Conservation (phyloP, 2,113 vertebrate genomes). For the Istiophorus platypterus region DNA sequence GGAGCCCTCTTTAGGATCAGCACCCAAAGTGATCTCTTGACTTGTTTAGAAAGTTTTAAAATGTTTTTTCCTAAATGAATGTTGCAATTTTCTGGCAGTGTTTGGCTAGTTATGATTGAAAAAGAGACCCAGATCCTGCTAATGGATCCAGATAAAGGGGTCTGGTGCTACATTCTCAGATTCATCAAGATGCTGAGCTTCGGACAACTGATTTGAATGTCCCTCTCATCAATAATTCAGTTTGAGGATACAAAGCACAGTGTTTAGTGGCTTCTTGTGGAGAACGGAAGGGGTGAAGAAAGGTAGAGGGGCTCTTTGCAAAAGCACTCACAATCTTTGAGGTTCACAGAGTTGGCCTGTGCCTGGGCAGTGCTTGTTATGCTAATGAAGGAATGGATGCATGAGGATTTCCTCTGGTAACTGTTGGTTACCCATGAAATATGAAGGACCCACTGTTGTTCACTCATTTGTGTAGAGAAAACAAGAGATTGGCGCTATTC, state of each 20-base stretch:
- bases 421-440: slow-evolving; percentile 74
- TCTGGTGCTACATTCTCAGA: slow-evolving; percentile 7
- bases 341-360: slow-evolving; percentile 30
- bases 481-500: background rate
- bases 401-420: slow-evolving; percentile 69
- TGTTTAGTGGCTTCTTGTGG: slow-evolving; percentile 43
- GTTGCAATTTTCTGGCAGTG: background rate
- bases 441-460: slow-evolving; percentile 25
- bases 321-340: slow-evolving; percentile 23
- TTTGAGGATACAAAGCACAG: slow-evolving; percentile 21
- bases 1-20: too few species aligned
- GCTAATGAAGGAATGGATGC: slow-evolving; percentile 71
- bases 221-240: slow-evolving; percentile 40
- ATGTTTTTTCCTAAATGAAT: background rate
- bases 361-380: slow-evolving; percentile 69
- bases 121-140: background rate
- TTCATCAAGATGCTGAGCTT: slow-evolving; percentile 5
- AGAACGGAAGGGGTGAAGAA: slow-evolving; percentile 23
- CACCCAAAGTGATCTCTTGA: too few species aligned
- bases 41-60: too few species aligned
- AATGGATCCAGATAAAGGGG: background rate
- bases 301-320: slow-evolving; percentile 34
- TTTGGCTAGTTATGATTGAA: background rate
- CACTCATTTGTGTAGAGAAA: background rate
- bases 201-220: slow-evolving; percentile 33